Evolutionary conservation across 2,888 invertebrate species (phyloP), one percentile per base, ranked within the genome.

Genomic region (Agrotis exclamationis): DNA sequence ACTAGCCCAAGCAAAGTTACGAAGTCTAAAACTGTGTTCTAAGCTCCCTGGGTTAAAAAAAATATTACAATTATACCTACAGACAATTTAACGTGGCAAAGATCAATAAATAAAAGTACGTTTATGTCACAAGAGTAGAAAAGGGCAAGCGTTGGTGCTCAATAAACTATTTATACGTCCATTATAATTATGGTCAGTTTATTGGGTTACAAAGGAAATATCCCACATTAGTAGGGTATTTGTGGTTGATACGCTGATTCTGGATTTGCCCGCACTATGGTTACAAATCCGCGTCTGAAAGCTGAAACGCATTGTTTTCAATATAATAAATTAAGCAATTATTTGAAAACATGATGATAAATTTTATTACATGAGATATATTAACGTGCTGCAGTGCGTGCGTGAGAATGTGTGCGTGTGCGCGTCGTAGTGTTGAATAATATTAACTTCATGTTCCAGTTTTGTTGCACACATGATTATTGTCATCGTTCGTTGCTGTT

Each of bases 131-230:
- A 50, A n/a, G 2, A 62, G 28, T 54, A 50, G 56, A 64, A 54
- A 80, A 28, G 54, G 77, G 77, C 45, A 48, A 76, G 14, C 33
- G 3, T 50, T 54, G 24, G 44, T 20, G 64, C 50, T 64, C 81
- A 78, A 79, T 82, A 82, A 73, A 79, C 44, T 14, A 51, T 64
- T 63, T 64, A 50, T 62, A 57, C 22, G 77, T 76, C 81, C 71
- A 76, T 76, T 78, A 77, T 45, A 76, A 80, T 80, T 80, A 77
- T 70, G 58, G 71, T 58, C 45, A 54, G 28, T 81, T 77, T 78
- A 81, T 78, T 78, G 53, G 60, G 22, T 58, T 44, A 53, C n/a
- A 53, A 14, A 33, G 56, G 47, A 68, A 80, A 76, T 64, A 3
- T n/a, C 47, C 56, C 33, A 76, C 22, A 80, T 64, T 62, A 70